Evolutionary conservation across 2,888 invertebrate genomes (phyloP).

Genomic region (Ectemnius continuus): DNA sequence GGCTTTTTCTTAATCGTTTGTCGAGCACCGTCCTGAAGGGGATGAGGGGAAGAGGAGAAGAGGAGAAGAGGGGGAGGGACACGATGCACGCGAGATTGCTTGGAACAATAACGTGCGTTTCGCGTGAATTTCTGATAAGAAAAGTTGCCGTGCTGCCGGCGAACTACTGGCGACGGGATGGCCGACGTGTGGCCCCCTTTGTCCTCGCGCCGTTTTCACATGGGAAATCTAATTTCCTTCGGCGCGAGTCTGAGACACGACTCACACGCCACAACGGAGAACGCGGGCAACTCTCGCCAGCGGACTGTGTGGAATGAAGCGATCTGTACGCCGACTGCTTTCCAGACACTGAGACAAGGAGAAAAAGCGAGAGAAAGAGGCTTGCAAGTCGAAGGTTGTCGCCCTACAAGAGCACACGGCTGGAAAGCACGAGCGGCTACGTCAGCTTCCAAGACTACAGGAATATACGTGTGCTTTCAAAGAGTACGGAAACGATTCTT

Average conservation of each 20-base stretch:
- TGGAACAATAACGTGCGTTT: conserved; percentile 34
- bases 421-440: neutral
- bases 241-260: neutral
- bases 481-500: too few relatives aligned
- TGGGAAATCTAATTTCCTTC: conserved; percentile 44
- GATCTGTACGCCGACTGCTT: conserved; percentile 4
- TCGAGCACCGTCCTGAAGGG: too few relatives aligned
- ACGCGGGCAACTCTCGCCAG: conserved; percentile 3
- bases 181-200: conserved; percentile 11
- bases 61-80: neutral
- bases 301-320: conserved; percentile 13
- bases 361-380: neutral
- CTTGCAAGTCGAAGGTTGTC: neutral
- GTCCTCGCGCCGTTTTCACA: conserved; percentile 27
- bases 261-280: conserved; percentile 15
- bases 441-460: neutral
- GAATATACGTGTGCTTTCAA: neutral
- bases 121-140: conserved; percentile 27
- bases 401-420: too few relatives aligned
- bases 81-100: conserved; percentile 4
- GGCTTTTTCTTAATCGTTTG: neutral
- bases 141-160: conserved; percentile 7
- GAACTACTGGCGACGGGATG: too few relatives aligned
- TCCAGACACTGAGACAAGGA: neutral
- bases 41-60: too few relatives aligned